phyloP scores from a whole-genome alignment of 2,113 vertebrate species.

The Oophaga pumilio region DNA sequence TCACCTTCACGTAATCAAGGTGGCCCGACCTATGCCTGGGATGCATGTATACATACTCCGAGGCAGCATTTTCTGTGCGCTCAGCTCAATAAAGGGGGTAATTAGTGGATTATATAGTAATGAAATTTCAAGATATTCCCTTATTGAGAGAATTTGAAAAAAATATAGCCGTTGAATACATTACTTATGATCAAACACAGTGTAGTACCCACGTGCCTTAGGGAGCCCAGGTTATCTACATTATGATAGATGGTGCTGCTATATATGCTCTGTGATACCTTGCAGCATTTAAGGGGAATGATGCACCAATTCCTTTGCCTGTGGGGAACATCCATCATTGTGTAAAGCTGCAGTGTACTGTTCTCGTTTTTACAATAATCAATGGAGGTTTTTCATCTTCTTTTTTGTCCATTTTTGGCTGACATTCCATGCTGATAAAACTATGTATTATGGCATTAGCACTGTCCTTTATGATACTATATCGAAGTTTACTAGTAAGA shows the following conservation, averaged over 20 bases:
- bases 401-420: background rate
- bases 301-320: constrained; percentile 1
- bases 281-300: background rate
- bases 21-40: background rate
- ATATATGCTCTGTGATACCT: constrained; percentile 4
- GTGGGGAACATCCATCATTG: constrained; percentile 7
- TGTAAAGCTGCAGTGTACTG: background rate
- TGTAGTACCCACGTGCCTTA: background rate
- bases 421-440: background rate
- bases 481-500: background rate
- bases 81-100: background rate
- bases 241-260: constrained; percentile 14
- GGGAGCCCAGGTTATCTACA: background rate
- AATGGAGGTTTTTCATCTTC: background rate
- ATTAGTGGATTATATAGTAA: background rate
- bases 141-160: background rate
- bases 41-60: background rate
- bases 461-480: background rate
- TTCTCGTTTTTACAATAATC: constrained; percentile 1
- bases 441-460: background rate
- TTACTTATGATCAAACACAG: background rate
- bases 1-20: constrained; percentile 4
- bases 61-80: background rate
- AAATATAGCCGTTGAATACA: background rate
- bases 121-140: background rate